Percentiles rank a stretch among this genome's conserved stretches.
phyloP scores from a whole-genome alignment of 2,888 invertebrate genomes.

The Orthosia gothica region DNA sequence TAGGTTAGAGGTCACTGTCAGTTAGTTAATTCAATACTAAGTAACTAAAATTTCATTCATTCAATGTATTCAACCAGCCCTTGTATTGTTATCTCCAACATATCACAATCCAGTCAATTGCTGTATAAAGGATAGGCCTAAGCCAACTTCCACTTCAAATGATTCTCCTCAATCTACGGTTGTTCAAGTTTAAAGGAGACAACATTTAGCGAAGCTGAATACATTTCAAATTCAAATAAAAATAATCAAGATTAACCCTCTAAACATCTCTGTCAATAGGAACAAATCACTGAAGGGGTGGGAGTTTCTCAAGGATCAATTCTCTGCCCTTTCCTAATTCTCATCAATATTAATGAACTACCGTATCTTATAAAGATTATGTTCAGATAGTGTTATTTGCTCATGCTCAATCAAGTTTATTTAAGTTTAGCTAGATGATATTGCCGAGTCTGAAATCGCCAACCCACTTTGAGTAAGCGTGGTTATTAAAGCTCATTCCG shows the following conservation, averaged over 20 bases:
- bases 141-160: neutral
- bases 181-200: neutral
- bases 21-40: neutral
- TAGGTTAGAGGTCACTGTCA: neutral
- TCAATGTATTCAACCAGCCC: neutral
- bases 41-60: too few species aligned
- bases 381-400: constrained; percentile 18
- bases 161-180: too few species aligned
- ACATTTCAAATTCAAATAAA: constrained; percentile 8
- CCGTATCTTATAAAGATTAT: constrained; percentile 8
- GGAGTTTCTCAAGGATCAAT: constrained; percentile 43
- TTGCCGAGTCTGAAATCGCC: too few species aligned
- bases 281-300: neutral
- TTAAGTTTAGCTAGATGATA: neutral
- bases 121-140: neutral
- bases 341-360: constrained; percentile 41
- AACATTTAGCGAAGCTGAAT: neutral
- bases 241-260: neutral
- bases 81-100: neutral
- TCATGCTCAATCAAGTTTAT: neutral
- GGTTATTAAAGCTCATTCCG: too few species aligned
- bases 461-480: too few species aligned
- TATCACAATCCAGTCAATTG: neutral
- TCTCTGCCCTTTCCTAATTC: constrained; percentile 30
- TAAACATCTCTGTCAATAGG: constrained; percentile 5